phyloP scores from a whole-genome alignment of 64 coral and sea anemone species.

The Montipora efflorescens region DNA sequence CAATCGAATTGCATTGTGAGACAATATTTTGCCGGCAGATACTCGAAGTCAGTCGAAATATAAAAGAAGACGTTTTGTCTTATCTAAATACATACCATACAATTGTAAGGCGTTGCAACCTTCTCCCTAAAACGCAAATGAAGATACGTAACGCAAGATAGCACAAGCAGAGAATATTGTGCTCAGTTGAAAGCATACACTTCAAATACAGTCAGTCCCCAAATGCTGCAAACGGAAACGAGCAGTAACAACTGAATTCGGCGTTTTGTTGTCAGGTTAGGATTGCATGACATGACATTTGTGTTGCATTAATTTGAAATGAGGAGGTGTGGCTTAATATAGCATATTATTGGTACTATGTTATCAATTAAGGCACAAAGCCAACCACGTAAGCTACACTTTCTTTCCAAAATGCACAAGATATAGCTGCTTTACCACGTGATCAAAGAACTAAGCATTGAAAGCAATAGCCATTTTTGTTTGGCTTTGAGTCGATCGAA shows the following conservation, averaged over 20 bases:
- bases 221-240: not conserved
- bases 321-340: not conserved
- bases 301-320: not conserved
- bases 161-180: not conserved
- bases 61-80: not conserved
- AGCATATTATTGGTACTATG: not conserved
- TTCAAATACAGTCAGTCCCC: too few relatives aligned
- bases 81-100: not conserved
- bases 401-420: not conserved
- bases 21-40: not conserved
- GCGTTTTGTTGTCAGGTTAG: not conserved
- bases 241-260: not conserved
- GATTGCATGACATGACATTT: not conserved
- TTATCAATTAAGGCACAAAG: conserved; percentile 18
- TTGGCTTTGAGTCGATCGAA: not conserved
- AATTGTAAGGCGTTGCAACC: not conserved
- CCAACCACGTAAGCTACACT: not conserved
- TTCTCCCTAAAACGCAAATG: not conserved
- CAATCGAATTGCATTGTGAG: not conserved
- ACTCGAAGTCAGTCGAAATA: not conserved
- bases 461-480: not conserved
- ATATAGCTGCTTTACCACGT: not conserved
- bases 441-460: not conserved
- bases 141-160: not conserved
- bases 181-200: not conserved